Evolutionary conservation across 2,797 vertebrate species (phyloP), one percentile per base, ranked within the genome.

Genomic region (Thamnophis elegans): DNA sequence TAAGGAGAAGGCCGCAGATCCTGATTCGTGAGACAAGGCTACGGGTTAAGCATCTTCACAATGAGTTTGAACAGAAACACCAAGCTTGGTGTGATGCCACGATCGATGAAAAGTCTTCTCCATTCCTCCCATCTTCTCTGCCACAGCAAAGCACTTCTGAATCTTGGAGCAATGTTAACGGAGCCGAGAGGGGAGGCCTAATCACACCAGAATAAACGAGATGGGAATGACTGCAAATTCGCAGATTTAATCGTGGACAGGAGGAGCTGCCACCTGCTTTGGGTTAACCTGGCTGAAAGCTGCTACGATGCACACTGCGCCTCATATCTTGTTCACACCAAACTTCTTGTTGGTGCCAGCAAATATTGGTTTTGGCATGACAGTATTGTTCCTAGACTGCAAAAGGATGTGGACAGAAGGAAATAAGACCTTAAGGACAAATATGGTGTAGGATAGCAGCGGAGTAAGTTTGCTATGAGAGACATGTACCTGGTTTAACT

Each of bases 191-290:
- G 62, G 78, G 42, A 93, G 51, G 60, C 51, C 18, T 65, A 18
- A 56, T n/a, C 28, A 65, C 28, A 55, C 47, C 55, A 82, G 86
- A 56, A 88, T 56, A 91, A 89, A 91, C 51, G 87, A 88, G 55
- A 91, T 73, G 25, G 32, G 92, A 62, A 85, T 56, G 18, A 65
- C 56, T 54, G 36, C 42, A 42, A 53, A 85, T 93, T 93, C 32
- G 20, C 85, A 89, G 26, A 56, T 85, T 93, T 93, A 93, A 93
- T 90, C 65, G 58, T 58, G 86, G 92, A 25, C 62, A 42, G 56
- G 68, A 56, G 32, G 68, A 58, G 58, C 86, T 55, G 5, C 82
- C 20, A 25, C 86, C n/a, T 60, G 22, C 4, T 53, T 93, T 9
- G 11, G 62, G 62, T 60, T 85, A 65, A n/a, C 47, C 32, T 91